Evolutionary conservation across 2,888 invertebrate genomes (phyloP), one percentile per base, ranked within the genome.

Genomic region (Ophion ventricosus): DNA sequence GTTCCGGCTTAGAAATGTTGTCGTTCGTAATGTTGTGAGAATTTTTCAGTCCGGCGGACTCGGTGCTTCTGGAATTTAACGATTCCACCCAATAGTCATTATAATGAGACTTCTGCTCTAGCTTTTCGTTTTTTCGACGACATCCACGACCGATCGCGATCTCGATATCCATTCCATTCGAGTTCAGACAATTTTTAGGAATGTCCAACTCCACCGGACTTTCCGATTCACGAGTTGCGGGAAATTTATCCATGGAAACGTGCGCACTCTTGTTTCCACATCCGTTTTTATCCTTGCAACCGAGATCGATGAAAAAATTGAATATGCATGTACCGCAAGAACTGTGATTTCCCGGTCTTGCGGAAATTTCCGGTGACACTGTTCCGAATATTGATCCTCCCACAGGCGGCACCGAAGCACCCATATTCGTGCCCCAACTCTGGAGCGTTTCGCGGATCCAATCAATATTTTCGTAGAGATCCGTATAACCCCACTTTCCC

Each of bases 251-350:
- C 59, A 10, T 20, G 17, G 10, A 5, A 1, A 43, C 26, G 49
- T 0, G 43, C 23, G 5, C 26, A 1, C 49, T 59, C 29, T 63
- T 79, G 69, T 84, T 84, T 23, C 75, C 81, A 40, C 87, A 87
- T 14, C 75, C 75, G 17, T 63, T 73, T 20, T 83, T 86, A n/a
- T 82, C 82, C 64, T 86, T 86, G 40, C 87, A 86, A 40, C 87
- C 87, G 20, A 85, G 77, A 5, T 83, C 85, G 29, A 89, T 84
- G 70, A 87, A 89, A 57, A 89, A 88, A 73, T 89, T 89, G 74
- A 88, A 89, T 49, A 87, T 86, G 40, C 88, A 88, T 17, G 86
- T 88, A 23, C 74, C 85, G 75, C 88, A 88, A 14, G 59, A 73
- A 64, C 73, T 86, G 11, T 29, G 26, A 56, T 84, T 79, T 49